Evolutionary conservation across 1,140 invertebrate genomes (phyloP), one percentile per base, ranked within the genome.

Genomic region (Cydia amplana): DNA sequence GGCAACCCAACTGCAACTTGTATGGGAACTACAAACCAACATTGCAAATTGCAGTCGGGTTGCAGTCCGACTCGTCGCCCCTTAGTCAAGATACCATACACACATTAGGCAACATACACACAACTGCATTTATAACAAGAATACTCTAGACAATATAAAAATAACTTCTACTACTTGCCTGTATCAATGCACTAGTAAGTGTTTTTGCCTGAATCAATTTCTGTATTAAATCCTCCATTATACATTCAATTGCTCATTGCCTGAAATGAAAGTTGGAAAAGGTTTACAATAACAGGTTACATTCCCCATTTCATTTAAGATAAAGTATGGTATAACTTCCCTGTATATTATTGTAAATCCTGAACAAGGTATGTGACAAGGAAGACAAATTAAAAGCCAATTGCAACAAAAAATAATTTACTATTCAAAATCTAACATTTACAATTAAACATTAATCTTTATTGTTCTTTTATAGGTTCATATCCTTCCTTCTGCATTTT

Each of bases 401-500:
- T 81, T 80, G 72, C 75, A 79, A 80, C 76, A 76, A 80, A 81
- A 83, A 85, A 82, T 80, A 82, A 86, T 88, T 88, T 90, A 90
- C 87, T 91, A 90, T 81, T 46, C 85, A 83, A 82, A 79, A 80
- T 83, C 65, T 70, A 87, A 87, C 89, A 92, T 90, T 84, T 91
- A 91, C 88, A 65, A 84, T 76, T 74, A 75, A 78, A n/a, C 16
- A 65, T 74, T 55, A 75, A 51, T 77, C 49, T 82, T 83, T 78
- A 82, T 79, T 82, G 74, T 64, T 91, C 87, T 86, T 93, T 91
- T 67, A 95, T 90, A 74, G 96, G 96, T 91, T 97, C 96, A 94
- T 95, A 98, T 91, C 97, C 97, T 82, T 96, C 95, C 84, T 95
- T 95, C 88, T 98, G 96, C 89, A 98, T 96, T 94, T 96, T 96